Base-by-base conservation (phyloP, 2,113 vertebrate genomes). In the Oenanthe melanoleuca region DNA sequence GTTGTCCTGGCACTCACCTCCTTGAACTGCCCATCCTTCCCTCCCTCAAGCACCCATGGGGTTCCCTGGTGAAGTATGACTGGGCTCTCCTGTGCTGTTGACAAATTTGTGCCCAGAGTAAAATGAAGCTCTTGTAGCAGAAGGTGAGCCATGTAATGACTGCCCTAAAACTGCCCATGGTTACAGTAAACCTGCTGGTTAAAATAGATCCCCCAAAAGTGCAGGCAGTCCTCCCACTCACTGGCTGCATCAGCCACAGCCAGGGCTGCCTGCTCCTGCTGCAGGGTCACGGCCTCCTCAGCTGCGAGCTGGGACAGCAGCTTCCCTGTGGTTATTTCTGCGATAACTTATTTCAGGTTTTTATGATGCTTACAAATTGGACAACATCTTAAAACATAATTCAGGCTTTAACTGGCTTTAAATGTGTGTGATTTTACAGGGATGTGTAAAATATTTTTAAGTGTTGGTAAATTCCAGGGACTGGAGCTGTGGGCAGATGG, bases 291-390 rank as follows among this genome's bases (percentile, higher is more conserved):
- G 1, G 88, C 90, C 82, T 78, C 69, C 74, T 59, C 6, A 1
- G 64, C 88, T 85, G 80, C 1, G 0, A 83, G 55, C 12, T 11
- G 2, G 90, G 65, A 9, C 57, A 61, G 78, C 88, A 80, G 95
- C 89, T 95, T 95, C 71, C 80, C 80, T 42, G 74, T 59, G 53
- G 95, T 96, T 97, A 95, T 95, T 95, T 93, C 93, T 79, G 44
- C 92, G 63, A 94, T 96, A 95, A 97, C 85, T 95, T 96, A 87
- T 93, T 95, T 95, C 89, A 66, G 81, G 47, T 34, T 95, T 97
- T 97, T 96, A 96, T 67, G 88, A 83, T 69, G 80, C 90, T 97
- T 96, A 94, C 93, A 95, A 95, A 96, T 97, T 95, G 94, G 83
- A 67, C 95, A 82, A 31, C 77, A 52, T 88, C 95, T 95, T 93